Conservation (phyloP, 2,888 invertebrate species). For the Eristalis intricaria region DNA sequence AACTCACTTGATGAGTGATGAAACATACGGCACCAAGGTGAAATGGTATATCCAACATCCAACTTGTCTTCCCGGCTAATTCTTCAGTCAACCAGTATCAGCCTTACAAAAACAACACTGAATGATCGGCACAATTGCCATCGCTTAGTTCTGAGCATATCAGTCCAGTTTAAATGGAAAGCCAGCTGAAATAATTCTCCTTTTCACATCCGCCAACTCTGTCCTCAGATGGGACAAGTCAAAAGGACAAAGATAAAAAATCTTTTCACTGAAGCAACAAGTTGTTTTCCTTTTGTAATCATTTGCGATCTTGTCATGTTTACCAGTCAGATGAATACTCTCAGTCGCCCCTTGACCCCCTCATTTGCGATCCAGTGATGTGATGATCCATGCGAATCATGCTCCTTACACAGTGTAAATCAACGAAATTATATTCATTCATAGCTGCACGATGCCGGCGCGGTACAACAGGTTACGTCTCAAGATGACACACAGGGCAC, state of each 20-base stretch:
- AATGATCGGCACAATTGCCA: no score
- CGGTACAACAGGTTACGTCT: conserved; percentile 54
- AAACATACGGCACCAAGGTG: no score
- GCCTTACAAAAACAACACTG: no score
- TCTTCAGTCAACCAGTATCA: no score
- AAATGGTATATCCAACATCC: no score
- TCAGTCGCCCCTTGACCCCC: conserved; percentile 56
- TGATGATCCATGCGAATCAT: conserved; percentile 24
- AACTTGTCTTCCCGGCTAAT: no score
- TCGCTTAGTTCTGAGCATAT: background rate
- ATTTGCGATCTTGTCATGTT: conserved; percentile 30
- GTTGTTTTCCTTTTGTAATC: background rate
- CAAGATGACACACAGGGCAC: conserved; percentile 51
- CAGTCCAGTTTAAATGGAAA: background rate
- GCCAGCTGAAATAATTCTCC: background rate
- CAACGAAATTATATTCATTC: conserved; percentile 59
- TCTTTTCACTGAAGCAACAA: background rate
- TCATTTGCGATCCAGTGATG: background rate
- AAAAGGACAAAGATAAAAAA: background rate
- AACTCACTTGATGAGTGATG: no score
- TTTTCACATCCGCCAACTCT: background rate
- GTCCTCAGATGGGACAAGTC: background rate
- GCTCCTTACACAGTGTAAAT: conserved; percentile 36
- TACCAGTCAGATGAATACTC: conserved; percentile 42
- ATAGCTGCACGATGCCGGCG: conserved; percentile 39